phyloP scores from a whole-genome alignment of 2,888 invertebrate genomes.

The Rhimphoctona megacephalus region DNA sequence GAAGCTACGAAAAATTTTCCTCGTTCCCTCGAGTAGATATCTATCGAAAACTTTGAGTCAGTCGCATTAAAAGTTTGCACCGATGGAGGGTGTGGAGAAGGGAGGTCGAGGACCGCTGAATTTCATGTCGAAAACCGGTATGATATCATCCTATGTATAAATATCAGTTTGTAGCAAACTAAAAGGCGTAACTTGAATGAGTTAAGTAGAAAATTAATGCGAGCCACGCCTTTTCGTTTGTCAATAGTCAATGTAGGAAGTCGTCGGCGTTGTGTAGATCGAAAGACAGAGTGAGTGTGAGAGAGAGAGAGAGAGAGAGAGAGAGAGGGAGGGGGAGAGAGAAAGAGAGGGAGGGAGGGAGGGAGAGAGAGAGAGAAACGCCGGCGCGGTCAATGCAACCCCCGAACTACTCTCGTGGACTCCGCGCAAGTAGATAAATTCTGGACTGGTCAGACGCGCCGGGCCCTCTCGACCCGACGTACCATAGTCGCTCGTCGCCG shows the following conservation, averaged over 20 bases:
- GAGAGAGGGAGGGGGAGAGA: conserved; percentile 28
- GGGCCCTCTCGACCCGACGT: conserved; percentile 56
- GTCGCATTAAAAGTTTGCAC: conserved; percentile 68
- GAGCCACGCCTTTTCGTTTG: conserved; percentile 26
- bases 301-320: conserved; percentile 35
- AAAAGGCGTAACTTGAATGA: background rate
- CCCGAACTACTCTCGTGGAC: conserved; percentile 57
- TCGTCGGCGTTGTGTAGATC: conserved; percentile 27
- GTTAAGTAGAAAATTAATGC: background rate
- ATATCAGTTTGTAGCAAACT: conserved; percentile 1
- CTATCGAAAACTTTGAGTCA: conserved; percentile 67
- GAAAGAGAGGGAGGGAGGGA: conserved; percentile 27
- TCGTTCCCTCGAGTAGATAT: conserved; percentile 56
- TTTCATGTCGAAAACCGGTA: conserved; percentile 36
- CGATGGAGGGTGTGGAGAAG: conserved; percentile 4
- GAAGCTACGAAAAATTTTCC: conserved; percentile 52
- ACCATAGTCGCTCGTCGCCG: conserved; percentile 63
- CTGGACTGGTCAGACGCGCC: conserved; percentile 77
- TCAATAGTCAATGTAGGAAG: conserved; percentile 18
- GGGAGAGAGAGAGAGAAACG: conserved; percentile 40
- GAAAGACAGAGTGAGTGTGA: conserved; percentile 14
- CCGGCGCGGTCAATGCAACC: conserved; percentile 65
- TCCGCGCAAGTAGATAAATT: conserved; percentile 78
- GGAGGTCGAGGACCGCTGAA: conserved; percentile 63
- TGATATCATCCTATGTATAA: conserved; percentile 2